Base-by-base conservation (phyloP, 2,888 invertebrate species). In the Harpalus rufipes region DNA sequence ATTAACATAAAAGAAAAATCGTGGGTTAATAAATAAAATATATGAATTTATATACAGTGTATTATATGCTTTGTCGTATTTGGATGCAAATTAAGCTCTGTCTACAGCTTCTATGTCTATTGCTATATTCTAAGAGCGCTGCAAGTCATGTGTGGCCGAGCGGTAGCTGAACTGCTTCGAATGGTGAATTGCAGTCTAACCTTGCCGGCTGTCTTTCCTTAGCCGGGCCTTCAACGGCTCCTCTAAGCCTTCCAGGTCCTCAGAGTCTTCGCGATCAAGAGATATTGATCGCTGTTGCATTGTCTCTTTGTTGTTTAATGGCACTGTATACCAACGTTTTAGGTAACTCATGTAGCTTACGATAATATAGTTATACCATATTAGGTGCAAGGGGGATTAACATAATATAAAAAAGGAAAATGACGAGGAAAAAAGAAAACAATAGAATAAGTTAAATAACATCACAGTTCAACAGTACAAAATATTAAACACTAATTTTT, bases 211-310 rank as follows among this genome's bases (percentile, higher is more conserved):
- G 89, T 94, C 94, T 90, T 93, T 92, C 90, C 93, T 92, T 89
- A 92, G 92, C 92, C 92, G 93, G 86, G 93, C 92, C 90, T 92
- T 93, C 88, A 94, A 92, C 87, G 94, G 94, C 91, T 94, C 94
- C 90, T 94, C 94, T 90, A 94, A 92, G 88, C 94, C 93, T 89
- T 94, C 93, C 89, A 93, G 91, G 87, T 93, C 93, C 89, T 94
- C 94, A 87, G 93, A 92, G 89, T 93, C 93, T 87, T 93, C 93
- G 87, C 93, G 92, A 88, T 93, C 93, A 88, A 93, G 91, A 85
- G 93, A 93, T 89, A 94, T 92, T 90, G 94, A 94, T 88, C 94
- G 93, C 91, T 94, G 93, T 90, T 94, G 92, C 91, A 93, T 92
- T 90, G 93, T 93, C 89, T 93, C 92, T 92, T 93, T 93, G 92